Evolutionary conservation across 2,797 vertebrate species (phyloP).

Genomic region (Artibeus lituratus): DNA sequence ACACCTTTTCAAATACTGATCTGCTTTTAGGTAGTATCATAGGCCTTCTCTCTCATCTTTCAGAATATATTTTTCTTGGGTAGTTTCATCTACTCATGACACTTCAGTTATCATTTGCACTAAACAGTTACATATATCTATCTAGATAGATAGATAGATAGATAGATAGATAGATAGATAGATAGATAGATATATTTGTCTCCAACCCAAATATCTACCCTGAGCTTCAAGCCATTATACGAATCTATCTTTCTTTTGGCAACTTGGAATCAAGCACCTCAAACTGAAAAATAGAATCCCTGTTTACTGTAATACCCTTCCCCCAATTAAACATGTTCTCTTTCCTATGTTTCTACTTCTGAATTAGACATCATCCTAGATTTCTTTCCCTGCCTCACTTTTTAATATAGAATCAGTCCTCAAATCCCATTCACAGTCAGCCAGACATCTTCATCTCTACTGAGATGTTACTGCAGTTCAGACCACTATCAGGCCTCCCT

Average conservation of each 20-base stretch:
- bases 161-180: too few species aligned
- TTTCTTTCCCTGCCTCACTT: not conserved
- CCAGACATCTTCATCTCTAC: not conserved
- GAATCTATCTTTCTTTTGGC: not conserved
- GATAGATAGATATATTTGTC: not conserved
- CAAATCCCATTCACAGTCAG: not conserved
- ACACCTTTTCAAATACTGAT: not conserved
- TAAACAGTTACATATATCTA: not conserved
- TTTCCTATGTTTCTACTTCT: not conserved
- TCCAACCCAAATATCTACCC: not conserved
- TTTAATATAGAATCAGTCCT: not conserved
- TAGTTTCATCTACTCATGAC: not conserved
- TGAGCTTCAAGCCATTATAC: not conserved
- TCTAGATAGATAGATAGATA: not conserved
- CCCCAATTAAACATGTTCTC: not conserved
- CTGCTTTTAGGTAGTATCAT: not conserved
- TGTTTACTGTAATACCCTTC: not conserved
- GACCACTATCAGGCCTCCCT: not conserved
- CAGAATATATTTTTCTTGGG: not conserved
- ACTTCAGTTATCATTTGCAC: not conserved
- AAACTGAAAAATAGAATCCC: not conserved
- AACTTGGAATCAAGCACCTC: not conserved
- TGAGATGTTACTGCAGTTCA: not conserved
- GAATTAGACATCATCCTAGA: not conserved
- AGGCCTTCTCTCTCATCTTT: conserved; percentile 12